Evolutionary conservation across 2,888 invertebrate genomes (phyloP).

Genomic region (Lithophane semibrunnea): DNA sequence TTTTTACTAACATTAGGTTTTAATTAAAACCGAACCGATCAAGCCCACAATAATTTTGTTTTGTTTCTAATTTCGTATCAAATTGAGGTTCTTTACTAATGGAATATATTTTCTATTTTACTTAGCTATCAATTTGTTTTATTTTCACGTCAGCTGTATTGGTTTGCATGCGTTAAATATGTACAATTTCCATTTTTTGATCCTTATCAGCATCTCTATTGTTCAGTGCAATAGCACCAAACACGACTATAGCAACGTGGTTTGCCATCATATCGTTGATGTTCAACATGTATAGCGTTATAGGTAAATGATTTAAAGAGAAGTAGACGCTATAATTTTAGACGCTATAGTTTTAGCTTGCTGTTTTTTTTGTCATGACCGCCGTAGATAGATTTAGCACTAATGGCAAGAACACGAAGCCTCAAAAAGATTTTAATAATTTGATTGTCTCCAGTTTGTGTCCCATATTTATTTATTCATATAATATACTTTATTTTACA

Average conservation of each 20-base stretch:
- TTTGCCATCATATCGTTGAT: no score
- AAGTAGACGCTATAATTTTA: no score
- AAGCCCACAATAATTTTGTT: neutral
- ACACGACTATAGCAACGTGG: neutral
- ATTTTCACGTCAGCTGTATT: neutral
- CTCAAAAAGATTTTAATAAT: no score
- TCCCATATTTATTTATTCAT: no score
- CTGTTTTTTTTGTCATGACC: neutral
- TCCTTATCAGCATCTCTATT: slow-evolving; percentile 3
- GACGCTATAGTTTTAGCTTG: no score
- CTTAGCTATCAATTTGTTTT: neutral
- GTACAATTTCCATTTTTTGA: neutral
- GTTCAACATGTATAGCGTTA: neutral
- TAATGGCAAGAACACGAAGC: no score
- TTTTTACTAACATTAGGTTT: slow-evolving; percentile 4
- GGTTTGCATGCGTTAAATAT: neutral
- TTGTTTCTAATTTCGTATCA: neutral
- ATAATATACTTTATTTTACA: no score
- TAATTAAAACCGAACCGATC: slow-evolving; percentile 8
- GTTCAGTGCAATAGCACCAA: neutral
- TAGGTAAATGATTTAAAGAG: no score
- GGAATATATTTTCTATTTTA: slow-evolving; percentile 4
- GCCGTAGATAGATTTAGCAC: no score
- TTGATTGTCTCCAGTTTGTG: no score
- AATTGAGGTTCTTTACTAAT: neutral